Evolutionary conservation across 2,888 invertebrate species (phyloP).

Genomic region (Tetramorium bicarinatum): DNA sequence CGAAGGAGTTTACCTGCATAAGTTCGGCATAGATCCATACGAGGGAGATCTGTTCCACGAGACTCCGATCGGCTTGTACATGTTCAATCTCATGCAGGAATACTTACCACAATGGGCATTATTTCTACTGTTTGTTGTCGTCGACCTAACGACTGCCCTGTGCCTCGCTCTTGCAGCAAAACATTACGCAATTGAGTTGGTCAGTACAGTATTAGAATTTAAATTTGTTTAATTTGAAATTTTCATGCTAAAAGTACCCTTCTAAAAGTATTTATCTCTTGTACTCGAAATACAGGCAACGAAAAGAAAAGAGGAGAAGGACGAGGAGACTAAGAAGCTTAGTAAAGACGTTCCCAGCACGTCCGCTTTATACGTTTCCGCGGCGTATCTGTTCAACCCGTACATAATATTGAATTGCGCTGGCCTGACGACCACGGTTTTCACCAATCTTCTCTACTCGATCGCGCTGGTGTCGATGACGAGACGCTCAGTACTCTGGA

Average conservation of each 20-base stretch:
- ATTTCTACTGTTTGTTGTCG: constrained; percentile 89
- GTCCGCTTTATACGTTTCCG: constrained; percentile 89
- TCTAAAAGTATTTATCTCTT: too few relatives aligned
- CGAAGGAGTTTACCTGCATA: constrained; percentile 94
- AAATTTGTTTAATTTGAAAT: neutral
- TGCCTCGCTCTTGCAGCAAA: constrained; percentile 91
- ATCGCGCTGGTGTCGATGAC: constrained; percentile 91
- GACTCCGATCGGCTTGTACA: constrained; percentile 92
- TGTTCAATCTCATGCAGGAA: constrained; percentile 88
- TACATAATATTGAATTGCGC: constrained; percentile 95
- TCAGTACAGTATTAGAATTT: constrained; percentile 78
- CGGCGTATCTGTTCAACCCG: constrained; percentile 95
- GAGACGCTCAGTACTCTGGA: constrained; percentile 89
- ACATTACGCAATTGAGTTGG: constrained; percentile 89
- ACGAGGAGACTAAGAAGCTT: constrained; percentile 59
- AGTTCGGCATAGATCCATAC: constrained; percentile 94
- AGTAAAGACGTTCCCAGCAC: constrained; percentile 65
- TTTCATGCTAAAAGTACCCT: neutral
- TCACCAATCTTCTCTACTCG: constrained; percentile 94
- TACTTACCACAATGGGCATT: constrained; percentile 78
- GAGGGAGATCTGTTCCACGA: constrained; percentile 97
- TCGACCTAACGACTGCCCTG: constrained; percentile 93
- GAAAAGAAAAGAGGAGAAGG: constrained; percentile 76
- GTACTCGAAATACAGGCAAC: constrained; percentile 76
- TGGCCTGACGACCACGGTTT: constrained; percentile 95